Conservation (phyloP, 2,113 vertebrate genomes). For the Aythya baeri region DNA sequence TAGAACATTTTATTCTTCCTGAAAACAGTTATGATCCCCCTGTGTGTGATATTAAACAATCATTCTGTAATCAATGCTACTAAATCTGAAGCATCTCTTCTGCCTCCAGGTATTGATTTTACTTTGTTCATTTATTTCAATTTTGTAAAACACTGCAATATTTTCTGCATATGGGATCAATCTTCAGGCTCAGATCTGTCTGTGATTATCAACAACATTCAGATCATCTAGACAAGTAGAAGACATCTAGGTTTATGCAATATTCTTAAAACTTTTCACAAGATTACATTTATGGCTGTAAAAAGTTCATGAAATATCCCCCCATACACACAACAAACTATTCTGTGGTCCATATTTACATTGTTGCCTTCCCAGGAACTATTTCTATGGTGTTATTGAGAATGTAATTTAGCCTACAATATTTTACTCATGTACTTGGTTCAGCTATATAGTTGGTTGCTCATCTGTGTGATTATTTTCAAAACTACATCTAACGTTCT, state of each 20-base stretch:
- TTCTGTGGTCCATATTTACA: background rate
- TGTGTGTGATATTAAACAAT: slow-evolving; percentile 33
- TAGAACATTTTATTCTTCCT: slow-evolving; percentile 35
- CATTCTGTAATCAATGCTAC: slow-evolving; percentile 55
- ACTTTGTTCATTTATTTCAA: background rate
- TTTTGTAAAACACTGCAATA: background rate
- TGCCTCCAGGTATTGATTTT: slow-evolving; percentile 34
- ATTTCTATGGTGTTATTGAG: background rate
- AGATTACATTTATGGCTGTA: background rate
- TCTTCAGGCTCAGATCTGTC: background rate
- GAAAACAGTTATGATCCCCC: slow-evolving; percentile 32
- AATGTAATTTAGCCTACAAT: background rate
- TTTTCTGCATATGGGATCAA: slow-evolving; percentile 16
- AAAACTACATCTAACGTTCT: background rate
- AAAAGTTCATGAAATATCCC: background rate
- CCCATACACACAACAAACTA: background rate
- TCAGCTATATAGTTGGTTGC: background rate
- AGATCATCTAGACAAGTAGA: background rate
- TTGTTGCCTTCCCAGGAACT: background rate
- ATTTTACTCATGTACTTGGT: background rate
- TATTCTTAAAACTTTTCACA: background rate
- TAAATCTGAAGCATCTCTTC: slow-evolving; percentile 36
- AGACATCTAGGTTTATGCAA: background rate
- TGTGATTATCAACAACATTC: background rate
- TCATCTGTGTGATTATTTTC: background rate